A percentile compares a stretch with the other conserved stretches of the same genome.
Conservation (phyloP, 2,113 vertebrate genomes). For the Lonchura striata region DNA sequence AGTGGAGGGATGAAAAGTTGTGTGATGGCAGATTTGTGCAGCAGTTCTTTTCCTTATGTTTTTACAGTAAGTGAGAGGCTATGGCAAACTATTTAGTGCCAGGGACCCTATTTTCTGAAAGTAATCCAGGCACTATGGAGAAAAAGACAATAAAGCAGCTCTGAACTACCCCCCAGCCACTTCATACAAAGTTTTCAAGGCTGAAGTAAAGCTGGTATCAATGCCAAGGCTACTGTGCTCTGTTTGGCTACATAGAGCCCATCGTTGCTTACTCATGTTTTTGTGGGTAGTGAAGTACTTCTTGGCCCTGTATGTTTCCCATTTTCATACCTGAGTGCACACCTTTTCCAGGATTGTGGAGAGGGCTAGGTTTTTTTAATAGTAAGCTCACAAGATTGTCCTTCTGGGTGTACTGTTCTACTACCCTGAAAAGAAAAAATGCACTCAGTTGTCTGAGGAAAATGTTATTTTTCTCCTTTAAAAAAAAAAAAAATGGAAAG, state of each 20-base stretch:
- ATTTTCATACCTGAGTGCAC: neutral
- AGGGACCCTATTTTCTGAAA: neutral
- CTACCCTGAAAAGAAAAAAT: neutral
- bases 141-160: neutral
- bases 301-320: neutral
- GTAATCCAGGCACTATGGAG: neutral
- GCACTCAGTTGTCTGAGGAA: neutral
- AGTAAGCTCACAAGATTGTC: neutral
- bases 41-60: conserved; percentile 9
- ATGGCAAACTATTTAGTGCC: neutral
- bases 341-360: neutral
- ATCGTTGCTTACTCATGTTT: neutral
- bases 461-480: neutral
- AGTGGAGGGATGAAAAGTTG: neutral
- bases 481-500: neutral
- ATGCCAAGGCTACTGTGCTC: neutral
- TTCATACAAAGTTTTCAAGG: neutral
- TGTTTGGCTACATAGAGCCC: neutral
- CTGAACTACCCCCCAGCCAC: neutral
- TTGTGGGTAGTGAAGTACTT: neutral
- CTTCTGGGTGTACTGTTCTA: neutral
- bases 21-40: neutral
- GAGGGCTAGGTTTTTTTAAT: neutral
- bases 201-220: neutral
- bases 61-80: conserved; percentile 2